A percentile compares a stretch with the other conserved stretches of the same genome.
Evolutionary conservation across 2,888 invertebrate genomes (phyloP).

Genomic region (Diachrysia chrysitis): DNA sequence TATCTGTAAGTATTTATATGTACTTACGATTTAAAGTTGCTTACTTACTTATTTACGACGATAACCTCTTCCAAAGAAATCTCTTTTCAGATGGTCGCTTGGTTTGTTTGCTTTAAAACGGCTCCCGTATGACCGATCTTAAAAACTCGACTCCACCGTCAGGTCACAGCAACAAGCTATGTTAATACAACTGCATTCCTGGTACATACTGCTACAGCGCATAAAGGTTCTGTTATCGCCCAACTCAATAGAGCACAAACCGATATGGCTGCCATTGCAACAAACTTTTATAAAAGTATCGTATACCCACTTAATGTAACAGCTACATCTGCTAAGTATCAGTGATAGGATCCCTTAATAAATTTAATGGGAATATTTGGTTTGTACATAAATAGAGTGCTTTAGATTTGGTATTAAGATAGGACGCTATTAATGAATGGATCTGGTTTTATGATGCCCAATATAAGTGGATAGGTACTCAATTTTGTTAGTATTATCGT

Average conservation of each 20-base stretch:
- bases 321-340: conserved; percentile 61
- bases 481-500: conserved; percentile 35
- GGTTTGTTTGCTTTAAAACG: neutral
- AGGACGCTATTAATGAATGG: conserved; percentile 37
- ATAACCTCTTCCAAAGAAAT: too few relatives aligned
- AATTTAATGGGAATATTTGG: conserved; percentile 58
- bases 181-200: conserved; percentile 57
- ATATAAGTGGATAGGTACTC: conserved; percentile 45
- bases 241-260: conserved; percentile 69
- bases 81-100: neutral
- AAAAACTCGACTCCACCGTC: conserved; percentile 14
- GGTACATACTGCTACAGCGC: conserved; percentile 56
- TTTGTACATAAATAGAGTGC: conserved; percentile 57
- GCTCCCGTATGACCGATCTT: conserved; percentile 5
- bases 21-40: too few relatives aligned
- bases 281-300: conserved; percentile 54
- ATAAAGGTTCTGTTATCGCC: conserved; percentile 75
- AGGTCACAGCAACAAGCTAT: conserved; percentile 25
- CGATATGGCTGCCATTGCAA: conserved; percentile 52
- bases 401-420: conserved; percentile 60
- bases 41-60: too few relatives aligned
- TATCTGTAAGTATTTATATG: too few relatives aligned
- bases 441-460: conserved; percentile 48
- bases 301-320: conserved; percentile 51
- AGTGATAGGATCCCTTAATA: conserved; percentile 58